These are phyloP conservation scores for Scyliorhinus canicula DNA, from an alignment of 2,797 vertebrate genomes.

Conservation along the genomic window DNA sequence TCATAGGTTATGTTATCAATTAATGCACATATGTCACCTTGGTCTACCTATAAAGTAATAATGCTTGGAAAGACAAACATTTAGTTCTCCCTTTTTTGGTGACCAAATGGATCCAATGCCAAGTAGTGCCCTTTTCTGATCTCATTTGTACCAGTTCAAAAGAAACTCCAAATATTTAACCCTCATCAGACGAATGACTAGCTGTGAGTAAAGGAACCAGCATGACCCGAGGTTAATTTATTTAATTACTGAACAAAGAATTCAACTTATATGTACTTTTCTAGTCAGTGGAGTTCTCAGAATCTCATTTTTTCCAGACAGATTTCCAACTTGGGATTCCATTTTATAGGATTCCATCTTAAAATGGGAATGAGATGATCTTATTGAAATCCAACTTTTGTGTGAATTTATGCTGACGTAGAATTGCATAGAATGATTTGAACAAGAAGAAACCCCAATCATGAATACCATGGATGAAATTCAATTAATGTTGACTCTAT, in stretches of 20 bases:
- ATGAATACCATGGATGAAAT: background rate
- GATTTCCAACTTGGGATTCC: constrained; percentile 14
- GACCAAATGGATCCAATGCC: background rate
- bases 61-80: background rate
- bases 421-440: background rate
- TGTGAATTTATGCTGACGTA: background rate
- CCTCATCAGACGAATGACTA: background rate
- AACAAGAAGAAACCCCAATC: background rate
- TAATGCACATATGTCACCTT: background rate
- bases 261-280: background rate
- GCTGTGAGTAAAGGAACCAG: background rate
- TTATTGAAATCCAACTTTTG: background rate
- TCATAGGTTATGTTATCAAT: constrained; percentile 8
- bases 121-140: background rate
- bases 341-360: background rate
- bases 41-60: background rate
- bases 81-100: background rate
- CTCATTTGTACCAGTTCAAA: constrained; percentile 20
- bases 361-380: background rate
- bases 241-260: constrained; percentile 6
- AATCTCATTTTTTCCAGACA: background rate
- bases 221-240: background rate
- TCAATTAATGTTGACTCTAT: background rate
- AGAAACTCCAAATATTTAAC: constrained; percentile 14
- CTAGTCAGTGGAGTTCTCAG: background rate